These are phyloP conservation scores for Sturnus vulgaris DNA, from an alignment of 2,113 vertebrate genomes.

Conservation along the genomic window DNA sequence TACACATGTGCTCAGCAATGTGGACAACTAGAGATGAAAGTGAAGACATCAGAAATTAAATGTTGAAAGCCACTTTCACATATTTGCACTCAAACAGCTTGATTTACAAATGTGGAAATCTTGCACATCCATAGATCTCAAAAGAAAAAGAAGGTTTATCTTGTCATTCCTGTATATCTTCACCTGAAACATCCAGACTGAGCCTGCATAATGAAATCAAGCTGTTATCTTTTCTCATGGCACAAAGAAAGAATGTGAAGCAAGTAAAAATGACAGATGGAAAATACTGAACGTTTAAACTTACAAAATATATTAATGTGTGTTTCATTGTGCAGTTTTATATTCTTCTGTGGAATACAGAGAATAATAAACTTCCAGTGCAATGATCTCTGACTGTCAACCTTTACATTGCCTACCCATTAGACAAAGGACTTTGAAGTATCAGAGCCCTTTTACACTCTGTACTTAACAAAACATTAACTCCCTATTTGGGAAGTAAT, in stretches of 20 bases:
- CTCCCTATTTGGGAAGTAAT: neutral
- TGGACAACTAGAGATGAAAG: neutral
- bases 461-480: neutral
- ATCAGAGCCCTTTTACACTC: neutral
- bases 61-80: neutral
- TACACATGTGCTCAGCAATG: rapidly evolving
- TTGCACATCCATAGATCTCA: neutral
- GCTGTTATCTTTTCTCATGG: neutral
- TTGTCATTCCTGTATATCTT: neutral
- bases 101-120: neutral
- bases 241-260: neutral
- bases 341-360: neutral
- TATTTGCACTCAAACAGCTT: neutral
- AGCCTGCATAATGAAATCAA: neutral
- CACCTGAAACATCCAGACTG: neutral
- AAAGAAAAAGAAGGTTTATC: neutral
- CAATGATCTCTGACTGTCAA: neutral
- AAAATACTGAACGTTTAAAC: neutral
- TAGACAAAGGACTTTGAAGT: neutral
- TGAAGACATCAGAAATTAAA: neutral
- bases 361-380: neutral
- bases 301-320: neutral
- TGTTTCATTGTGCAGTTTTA: neutral
- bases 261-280: neutral
- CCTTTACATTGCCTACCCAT: neutral